Evolutionary conservation across 2,797 vertebrate genomes (phyloP).

Genomic region (Pangasius larnaudii): DNA sequence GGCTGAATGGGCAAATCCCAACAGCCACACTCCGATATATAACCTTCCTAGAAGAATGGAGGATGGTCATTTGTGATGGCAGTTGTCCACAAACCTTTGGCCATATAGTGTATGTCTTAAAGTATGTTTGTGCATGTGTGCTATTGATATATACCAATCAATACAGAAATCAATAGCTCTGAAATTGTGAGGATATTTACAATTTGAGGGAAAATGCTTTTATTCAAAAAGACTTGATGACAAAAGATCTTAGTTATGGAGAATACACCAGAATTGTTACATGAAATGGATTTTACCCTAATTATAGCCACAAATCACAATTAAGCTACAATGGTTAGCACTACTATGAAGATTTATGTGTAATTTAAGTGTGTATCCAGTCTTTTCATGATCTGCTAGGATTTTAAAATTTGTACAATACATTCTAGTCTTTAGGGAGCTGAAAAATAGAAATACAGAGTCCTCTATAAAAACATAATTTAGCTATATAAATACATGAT

Average conservation of each 20-base stretch:
- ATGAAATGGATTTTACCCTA: not conserved
- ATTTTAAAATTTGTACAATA: not conserved
- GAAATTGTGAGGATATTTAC: not conserved
- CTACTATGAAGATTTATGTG: not conserved
- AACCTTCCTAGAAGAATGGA: not conserved
- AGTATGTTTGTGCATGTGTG: not conserved
- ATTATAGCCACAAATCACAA: not conserved
- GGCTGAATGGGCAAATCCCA: not conserved
- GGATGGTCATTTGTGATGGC: not conserved
- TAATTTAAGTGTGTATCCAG: not conserved
- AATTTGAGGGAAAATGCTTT: not conserved
- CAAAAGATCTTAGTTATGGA: not conserved
- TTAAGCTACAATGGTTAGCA: not conserved
- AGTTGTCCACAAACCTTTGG: not conserved
- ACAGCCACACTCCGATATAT: not conserved
- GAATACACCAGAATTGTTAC: not conserved
- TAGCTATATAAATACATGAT: not conserved
- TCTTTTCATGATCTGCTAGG: not conserved
- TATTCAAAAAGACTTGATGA: not conserved
- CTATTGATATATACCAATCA: not conserved
- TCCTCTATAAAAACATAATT: not conserved
- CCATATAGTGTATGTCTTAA: not conserved
- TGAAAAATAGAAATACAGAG: not conserved
- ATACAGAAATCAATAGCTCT: not conserved
- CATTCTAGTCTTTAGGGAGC: not conserved